These are phyloP conservation scores for Drosophila bocqueti DNA, from an alignment of 1,140 invertebrate species.

Conservation along the genomic window DNA sequence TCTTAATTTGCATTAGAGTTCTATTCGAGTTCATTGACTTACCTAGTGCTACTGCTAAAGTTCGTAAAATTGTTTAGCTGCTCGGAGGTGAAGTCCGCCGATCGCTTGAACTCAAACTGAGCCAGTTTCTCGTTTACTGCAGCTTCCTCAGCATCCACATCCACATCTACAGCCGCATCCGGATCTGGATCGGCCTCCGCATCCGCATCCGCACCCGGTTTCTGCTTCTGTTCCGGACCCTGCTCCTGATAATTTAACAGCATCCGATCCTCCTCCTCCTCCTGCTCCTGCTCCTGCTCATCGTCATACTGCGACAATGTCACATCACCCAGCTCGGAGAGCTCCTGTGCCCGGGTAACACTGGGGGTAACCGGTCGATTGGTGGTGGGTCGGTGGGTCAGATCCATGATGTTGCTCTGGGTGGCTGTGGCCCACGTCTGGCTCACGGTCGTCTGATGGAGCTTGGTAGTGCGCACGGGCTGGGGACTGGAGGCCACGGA, in stretches of 20 bases:
- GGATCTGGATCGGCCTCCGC: background rate
- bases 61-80: slow-evolving; percentile 74
- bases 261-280: background rate
- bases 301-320: slow-evolving; percentile 5
- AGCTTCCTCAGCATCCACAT: slow-evolving; percentile 18
- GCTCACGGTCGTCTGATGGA: slow-evolving; percentile 71
- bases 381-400: slow-evolving; percentile 54
- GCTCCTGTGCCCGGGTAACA: slow-evolving; percentile 2
- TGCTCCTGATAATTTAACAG: slow-evolving; percentile 12
- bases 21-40: background rate
- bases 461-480: slow-evolving; percentile 60
- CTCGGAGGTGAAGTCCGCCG: slow-evolving; percentile 61
- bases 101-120: slow-evolving; percentile 71
- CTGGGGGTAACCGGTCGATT: slow-evolving; percentile 13
- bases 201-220: slow-evolving; percentile 3
- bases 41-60: slow-evolving; percentile 66
- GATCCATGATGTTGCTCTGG: slow-evolving; percentile 64
- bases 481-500: slow-evolving; percentile 20
- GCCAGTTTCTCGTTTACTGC: slow-evolving; percentile 27
- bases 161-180: slow-evolving; percentile 3
- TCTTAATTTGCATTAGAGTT: no score
- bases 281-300: background rate
- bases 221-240: slow-evolving; percentile 1
- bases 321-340: slow-evolving; percentile 15
- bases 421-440: slow-evolving; percentile 64